Evolutionary conservation across 1,140 invertebrate species (phyloP), one percentile per base, ranked within the genome.

Genomic region (Microplitis demolitor): DNA sequence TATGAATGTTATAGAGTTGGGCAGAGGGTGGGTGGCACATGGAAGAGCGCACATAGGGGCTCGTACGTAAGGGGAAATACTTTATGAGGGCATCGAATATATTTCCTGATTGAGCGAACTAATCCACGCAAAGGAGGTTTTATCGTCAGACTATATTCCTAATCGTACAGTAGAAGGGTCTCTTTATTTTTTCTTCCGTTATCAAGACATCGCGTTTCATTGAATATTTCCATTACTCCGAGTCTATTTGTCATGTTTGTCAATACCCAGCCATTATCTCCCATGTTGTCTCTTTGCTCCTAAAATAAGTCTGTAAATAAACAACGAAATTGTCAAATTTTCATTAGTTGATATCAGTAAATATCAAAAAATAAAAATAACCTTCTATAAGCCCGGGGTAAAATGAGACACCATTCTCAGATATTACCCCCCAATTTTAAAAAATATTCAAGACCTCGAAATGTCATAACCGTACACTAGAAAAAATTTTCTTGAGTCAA

Each of bases 21-120:
- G 31, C 68, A 5, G 39, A 14, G 50, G 39, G 39, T 45, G 39
- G 63, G 50, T 70, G 50, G 51, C 16, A 39, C 73, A 74, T 67
- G 53, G 56, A 11, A 45, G 34, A 37, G 53, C 51, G 53, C 73
- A 69, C 64, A 74, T 74, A 71, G 69, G 73, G 73, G 73, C 68
- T 66, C 72, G 33, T 76, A 77, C 72, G 79, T 78, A 71, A 68
- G 62, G 60, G 67, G 72, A 63, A 62, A 76, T 70, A 77, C 74
- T 83, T 83, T 82, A 82, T 82, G 80, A 79, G 81, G 80, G 76
- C 76, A 72, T 73, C 60, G 77, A 82, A 79, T 83, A 82, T 83
- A 83, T 83, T 83, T 83, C 81, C 79, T 83, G 82, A 83, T 83
- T 83, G 82, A 83, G 82, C 81, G 81, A 80, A 81, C 82, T 83